phyloP scores from a whole-genome alignment of 2,888 invertebrate species.

The Molanna angustata region DNA sequence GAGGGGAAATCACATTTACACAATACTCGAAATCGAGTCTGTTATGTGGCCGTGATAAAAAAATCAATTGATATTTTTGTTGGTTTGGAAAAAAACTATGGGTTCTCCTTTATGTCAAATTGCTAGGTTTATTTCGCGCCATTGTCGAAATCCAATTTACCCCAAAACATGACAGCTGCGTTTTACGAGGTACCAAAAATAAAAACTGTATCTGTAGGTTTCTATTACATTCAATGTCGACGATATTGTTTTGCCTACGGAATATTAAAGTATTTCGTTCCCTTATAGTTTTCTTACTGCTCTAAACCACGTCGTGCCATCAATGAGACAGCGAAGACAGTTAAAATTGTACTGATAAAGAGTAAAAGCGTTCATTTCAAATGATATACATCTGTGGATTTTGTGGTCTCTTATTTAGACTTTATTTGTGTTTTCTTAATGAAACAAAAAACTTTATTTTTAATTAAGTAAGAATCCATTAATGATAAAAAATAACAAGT shows the following conservation, averaged over 20 bases:
- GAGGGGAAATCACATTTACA: not conserved
- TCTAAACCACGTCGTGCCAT: too few species aligned
- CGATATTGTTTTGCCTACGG: not conserved
- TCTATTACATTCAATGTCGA: not conserved
- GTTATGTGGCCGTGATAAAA: not conserved
- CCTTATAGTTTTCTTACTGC: too few species aligned
- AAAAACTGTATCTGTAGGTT: not conserved
- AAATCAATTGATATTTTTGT: not conserved
- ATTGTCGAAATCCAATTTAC: not conserved
- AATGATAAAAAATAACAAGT: too few species aligned
- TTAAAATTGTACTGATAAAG: too few species aligned
- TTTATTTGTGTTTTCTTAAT: too few species aligned
- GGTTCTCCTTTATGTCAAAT: not conserved
- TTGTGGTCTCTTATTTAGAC: too few species aligned
- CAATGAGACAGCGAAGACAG: too few species aligned
- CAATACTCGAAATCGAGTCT: not conserved
- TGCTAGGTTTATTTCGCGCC: not conserved
- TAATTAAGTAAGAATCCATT: too few species aligned
- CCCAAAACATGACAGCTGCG: not conserved
- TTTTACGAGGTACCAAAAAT: not conserved
- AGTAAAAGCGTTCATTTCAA: too few species aligned
- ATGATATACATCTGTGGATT: too few species aligned
- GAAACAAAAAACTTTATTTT: too few species aligned
- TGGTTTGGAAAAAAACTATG: not conserved
- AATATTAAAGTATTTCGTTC: too few species aligned